Base-by-base conservation (phyloP, 2,797 vertebrate species). In the Aldrovandia affinis region DNA sequence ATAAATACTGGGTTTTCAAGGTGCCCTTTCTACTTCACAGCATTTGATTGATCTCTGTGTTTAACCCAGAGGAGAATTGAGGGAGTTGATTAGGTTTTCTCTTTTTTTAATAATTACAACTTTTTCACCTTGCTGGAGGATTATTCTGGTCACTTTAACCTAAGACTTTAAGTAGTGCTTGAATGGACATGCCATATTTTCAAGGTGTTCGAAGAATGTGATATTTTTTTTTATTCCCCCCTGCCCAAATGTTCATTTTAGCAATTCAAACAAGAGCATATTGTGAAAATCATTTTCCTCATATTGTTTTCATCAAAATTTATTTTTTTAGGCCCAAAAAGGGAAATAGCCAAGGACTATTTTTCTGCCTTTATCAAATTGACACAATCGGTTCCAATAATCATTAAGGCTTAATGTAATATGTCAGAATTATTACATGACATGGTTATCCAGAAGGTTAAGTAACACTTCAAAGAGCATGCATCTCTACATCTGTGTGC, bases 21-120 rank as follows among this genome's bases (percentile, higher is more conserved):
- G 93, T 94, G 93, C 92, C 93, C 90, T 94, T 89, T 84, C 77
- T 75, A 93, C 93, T 93, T 94, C 92, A 94, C 84, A 94, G 90
- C 88, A 87, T 88, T 65, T 88, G 90, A 94, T 91, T 93, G 93
- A 94, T 94, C 92, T 90, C 25, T 0, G 83, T 14, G 85, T 91
- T 92, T 89, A 92, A 91, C 91, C 91, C 88, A 89, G 57, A 79
- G 82, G 77, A 83, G 68, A 57, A 77, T 77, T 86, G 84, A 90
- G 87, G 87, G 87, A 79, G 85, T 86, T 78, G 12, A 85, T 87
- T 82, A 63, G 79, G 70, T 85, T 89, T 57, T 83, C 83, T 89
- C 78, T 85, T 86, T 89, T 91, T 91, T 85, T 89, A 90, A 88
- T 89, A 86, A 91, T 86, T 88, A 88, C 83, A 87, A 86, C 89